phyloP scores from a whole-genome alignment of 2,888 invertebrate species.

The Drosophila longiperda region DNA sequence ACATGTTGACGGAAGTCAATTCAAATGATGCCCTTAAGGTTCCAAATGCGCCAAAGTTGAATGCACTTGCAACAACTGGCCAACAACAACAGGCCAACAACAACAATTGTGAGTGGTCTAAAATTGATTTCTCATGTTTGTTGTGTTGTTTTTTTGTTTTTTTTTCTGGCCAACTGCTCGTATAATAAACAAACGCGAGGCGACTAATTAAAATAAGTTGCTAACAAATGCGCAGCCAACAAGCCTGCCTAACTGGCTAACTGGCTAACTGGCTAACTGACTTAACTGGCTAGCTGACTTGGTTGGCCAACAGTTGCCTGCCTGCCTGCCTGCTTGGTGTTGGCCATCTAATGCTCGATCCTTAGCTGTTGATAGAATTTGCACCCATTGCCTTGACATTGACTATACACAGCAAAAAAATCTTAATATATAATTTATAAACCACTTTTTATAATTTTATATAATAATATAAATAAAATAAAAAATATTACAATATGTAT shows the following conservation, averaged over 20 bases:
- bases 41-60: slow-evolving; percentile 45
- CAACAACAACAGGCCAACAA: slow-evolving; percentile 11
- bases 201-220: slow-evolving; percentile 75
- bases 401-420: slow-evolving; percentile 10
- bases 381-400: slow-evolving; percentile 22
- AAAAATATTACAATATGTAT: no score
- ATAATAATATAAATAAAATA: no score
- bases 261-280: not conserved
- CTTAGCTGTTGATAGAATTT: slow-evolving; percentile 67
- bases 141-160: not conserved
- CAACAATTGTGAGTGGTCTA: slow-evolving; percentile 36
- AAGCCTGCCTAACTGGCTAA: slow-evolving; percentile 24
- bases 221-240: slow-evolving; percentile 36
- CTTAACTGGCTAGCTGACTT: not conserved
- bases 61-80: slow-evolving; percentile 29
- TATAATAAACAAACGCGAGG: slow-evolving; percentile 48
- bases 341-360: slow-evolving; percentile 61
- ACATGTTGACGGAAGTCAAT: slow-evolving; percentile 74
- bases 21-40: slow-evolving; percentile 63
- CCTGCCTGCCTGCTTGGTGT: slow-evolving; percentile 23
- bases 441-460: not conserved
- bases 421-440: not conserved
- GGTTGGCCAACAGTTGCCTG: not conserved
- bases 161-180: slow-evolving; percentile 38
- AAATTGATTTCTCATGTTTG: slow-evolving; percentile 78